A percentile compares a stretch with the other conserved stretches of the same genome.
phyloP scores from a whole-genome alignment of 2,797 vertebrate species.

The Sebastiscus albofasciatus region DNA sequence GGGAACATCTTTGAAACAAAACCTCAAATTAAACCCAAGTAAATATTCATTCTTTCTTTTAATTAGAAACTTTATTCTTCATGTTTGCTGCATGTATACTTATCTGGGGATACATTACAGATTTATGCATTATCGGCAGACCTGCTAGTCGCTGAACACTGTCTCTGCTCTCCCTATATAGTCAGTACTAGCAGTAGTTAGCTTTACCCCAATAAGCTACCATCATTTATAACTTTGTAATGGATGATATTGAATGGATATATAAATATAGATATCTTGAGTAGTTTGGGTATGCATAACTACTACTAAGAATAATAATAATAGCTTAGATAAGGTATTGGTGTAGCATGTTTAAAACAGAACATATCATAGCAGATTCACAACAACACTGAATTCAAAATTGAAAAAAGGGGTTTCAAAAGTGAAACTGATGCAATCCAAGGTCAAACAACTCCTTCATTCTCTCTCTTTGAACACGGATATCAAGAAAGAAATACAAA shows the following conservation, averaged over 20 bases:
- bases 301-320: not conserved
- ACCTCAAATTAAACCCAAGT: not conserved
- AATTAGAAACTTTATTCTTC: not conserved
- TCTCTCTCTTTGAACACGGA: not conserved
- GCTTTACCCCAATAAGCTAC: not conserved
- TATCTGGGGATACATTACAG: not conserved
- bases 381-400: conserved; percentile 6
- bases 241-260: not conserved
- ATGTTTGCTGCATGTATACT: not conserved
- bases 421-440: conserved; percentile 23
- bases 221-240: not conserved
- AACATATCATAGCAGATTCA: not conserved
- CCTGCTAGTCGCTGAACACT: not conserved
- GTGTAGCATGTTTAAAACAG: not conserved
- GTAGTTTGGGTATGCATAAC: not conserved
- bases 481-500: conserved; percentile 5
- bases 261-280: not conserved
- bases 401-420: not conserved
- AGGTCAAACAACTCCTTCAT: conserved; percentile 17
- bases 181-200: not conserved
- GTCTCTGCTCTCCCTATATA: not conserved
- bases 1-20: not conserved
- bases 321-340: not conserved
- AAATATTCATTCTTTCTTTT: not conserved
- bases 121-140: too few relatives aligned